These are phyloP conservation scores for Zoroaster sp. DNA, from an alignment of 53 echinoderm and acorn worm genomes.

Conservation along the genomic window DNA sequence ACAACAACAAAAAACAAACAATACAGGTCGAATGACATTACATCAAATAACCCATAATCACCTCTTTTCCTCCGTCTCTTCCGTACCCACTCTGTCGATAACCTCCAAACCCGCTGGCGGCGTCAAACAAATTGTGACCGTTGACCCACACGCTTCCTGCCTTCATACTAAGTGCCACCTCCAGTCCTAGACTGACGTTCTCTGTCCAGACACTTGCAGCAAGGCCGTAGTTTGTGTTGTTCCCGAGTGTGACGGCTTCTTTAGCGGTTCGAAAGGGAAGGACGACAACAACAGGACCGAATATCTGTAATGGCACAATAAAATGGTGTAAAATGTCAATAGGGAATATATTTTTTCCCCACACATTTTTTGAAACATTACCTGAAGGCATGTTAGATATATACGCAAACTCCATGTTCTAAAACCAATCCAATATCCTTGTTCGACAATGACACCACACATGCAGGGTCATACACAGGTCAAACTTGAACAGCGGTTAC, in stretches of 20 bases:
- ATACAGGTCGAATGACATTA: not conserved
- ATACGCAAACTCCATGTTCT: too few relatives aligned
- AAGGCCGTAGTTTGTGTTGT: slow-evolving; percentile 94
- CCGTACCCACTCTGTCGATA: slow-evolving; percentile 98
- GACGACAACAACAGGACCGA: slow-evolving; percentile 92
- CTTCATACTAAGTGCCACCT: slow-evolving; percentile 88
- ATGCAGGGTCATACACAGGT: too few relatives aligned
- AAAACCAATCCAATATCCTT: too few relatives aligned
- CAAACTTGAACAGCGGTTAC: too few relatives aligned
- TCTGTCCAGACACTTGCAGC: slow-evolving; percentile 99
- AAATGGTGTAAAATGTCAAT: not conserved
- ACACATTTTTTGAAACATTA: too few relatives aligned
- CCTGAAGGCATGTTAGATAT: too few relatives aligned
- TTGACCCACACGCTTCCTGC: slow-evolving; percentile 97
- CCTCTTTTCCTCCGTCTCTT: slow-evolving; percentile 97
- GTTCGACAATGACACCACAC: too few relatives aligned
- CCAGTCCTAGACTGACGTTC: slow-evolving; percentile 87
- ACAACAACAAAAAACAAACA: not conserved
- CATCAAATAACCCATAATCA: not conserved
- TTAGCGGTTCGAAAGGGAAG: slow-evolving; percentile 98
- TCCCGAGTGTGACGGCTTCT: slow-evolving; percentile 92
- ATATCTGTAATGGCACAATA: slow-evolving; percentile 65
- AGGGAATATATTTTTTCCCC: not conserved
- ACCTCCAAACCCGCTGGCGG: slow-evolving; percentile 96
- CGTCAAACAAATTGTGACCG: slow-evolving; percentile 97